Evolutionary conservation across 2,888 invertebrate genomes (phyloP).

Genomic region (Lymantria monacha): DNA sequence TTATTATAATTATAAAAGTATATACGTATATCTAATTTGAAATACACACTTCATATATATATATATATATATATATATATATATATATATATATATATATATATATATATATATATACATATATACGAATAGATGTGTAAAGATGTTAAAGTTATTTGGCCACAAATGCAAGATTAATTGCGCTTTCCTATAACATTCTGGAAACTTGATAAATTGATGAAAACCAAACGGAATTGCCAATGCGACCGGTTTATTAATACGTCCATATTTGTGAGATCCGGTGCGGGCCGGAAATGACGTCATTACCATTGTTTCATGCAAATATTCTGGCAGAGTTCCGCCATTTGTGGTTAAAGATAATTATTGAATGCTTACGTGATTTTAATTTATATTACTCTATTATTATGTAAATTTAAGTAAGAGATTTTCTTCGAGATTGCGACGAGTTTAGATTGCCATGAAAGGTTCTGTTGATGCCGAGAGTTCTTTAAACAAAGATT

Average conservation of each 20-base stretch:
- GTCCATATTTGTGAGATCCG: slow-evolving; percentile 3
- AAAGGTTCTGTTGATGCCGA: too few relatives aligned
- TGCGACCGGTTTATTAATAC: slow-evolving; percentile 2
- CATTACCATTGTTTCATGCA: not conserved
- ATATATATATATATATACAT: too few relatives aligned
- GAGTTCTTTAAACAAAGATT: too few relatives aligned
- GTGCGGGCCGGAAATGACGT: slow-evolving; percentile 3
- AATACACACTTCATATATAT: too few relatives aligned
- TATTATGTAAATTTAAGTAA: not conserved
- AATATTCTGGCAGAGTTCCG: slow-evolving; percentile 2
- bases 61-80: too few relatives aligned
- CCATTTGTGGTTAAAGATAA: slow-evolving; percentile 2
- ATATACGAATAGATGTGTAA: too few relatives aligned
- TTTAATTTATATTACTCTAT: not conserved
- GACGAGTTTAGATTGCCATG: too few relatives aligned
- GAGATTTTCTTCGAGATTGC: too few relatives aligned
- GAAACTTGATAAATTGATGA: not conserved
- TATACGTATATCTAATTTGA: too few relatives aligned
- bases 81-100: too few relatives aligned
- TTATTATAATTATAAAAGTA: too few relatives aligned
- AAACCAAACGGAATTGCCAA: not conserved
- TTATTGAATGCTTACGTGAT: not conserved
- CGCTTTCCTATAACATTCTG: not conserved
- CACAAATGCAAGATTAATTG: not conserved
- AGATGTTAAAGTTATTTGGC: not conserved